phyloP scores from a whole-genome alignment of 1,140 invertebrate genomes.

The Trichonephila clavata region DNA sequence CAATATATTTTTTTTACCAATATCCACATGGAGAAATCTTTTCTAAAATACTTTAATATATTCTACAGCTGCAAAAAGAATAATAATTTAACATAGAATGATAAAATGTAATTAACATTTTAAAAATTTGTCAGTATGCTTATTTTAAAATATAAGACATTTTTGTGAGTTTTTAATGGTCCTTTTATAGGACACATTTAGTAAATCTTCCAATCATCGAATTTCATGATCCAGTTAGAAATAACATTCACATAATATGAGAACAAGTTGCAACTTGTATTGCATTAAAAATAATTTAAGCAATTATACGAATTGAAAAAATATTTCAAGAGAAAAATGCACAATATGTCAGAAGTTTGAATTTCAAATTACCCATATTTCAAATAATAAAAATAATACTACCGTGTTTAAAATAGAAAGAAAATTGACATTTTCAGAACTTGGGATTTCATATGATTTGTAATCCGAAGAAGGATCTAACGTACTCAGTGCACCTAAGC shows the following conservation, averaged over 20 bases:
- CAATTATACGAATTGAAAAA: too few relatives aligned
- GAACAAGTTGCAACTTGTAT: neutral
- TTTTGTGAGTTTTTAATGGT: too few relatives aligned
- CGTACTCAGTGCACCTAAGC: neutral
- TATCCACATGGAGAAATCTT: too few relatives aligned
- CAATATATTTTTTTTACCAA: too few relatives aligned
- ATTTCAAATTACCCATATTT: neutral
- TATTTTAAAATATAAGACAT: too few relatives aligned
- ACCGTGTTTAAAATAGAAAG: neutral
- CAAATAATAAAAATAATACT: neutral
- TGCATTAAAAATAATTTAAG: neutral
- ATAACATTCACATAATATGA: neutral
- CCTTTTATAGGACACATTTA: neutral
- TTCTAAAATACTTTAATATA: too few relatives aligned
- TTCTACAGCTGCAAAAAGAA: too few relatives aligned
- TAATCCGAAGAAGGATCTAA: neutral
- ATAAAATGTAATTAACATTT: too few relatives aligned
- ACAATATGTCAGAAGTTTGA: neutral
- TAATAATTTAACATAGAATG: too few relatives aligned
- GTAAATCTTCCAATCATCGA: neutral
- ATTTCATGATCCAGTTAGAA: neutral
- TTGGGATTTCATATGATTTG: neutral
- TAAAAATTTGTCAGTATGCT: too few relatives aligned
- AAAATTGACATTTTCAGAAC: neutral
- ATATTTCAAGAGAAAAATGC: neutral